Conservation (phyloP, 2,888 invertebrate genomes). For the Trachelus stipa region DNA sequence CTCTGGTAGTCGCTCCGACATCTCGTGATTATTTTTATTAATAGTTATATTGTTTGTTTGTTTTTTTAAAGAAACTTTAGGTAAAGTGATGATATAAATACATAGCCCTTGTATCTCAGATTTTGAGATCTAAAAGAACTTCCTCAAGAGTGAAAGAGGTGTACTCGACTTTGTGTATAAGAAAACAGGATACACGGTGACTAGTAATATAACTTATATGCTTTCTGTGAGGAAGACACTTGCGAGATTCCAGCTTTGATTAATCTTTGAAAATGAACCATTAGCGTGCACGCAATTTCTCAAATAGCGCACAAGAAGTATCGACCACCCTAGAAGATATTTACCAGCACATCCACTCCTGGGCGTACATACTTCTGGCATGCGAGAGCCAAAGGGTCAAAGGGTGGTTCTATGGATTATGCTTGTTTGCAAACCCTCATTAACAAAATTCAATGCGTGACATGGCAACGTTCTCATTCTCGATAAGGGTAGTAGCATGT, state of each 20-base stretch:
- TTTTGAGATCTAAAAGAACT: neutral
- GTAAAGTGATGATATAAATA: neutral
- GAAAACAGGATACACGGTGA: neutral
- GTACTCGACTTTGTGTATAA: neutral
- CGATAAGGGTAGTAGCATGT: neutral
- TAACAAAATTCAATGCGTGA: slow-evolving; percentile 5
- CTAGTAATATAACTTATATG: neutral
- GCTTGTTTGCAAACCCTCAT: slow-evolving; percentile 1
- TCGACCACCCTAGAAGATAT: neutral
- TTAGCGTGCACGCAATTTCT: neutral
- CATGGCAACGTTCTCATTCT: neutral
- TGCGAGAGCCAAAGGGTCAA: neutral
- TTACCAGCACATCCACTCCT: neutral
- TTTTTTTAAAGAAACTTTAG: neutral
- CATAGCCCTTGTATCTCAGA: neutral
- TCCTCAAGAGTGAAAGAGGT: neutral
- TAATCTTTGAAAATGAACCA: neutral
- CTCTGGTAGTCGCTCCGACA: neutral
- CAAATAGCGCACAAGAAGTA: neutral
- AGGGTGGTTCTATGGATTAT: neutral
- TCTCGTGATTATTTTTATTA: neutral
- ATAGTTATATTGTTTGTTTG: neutral
- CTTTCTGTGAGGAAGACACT: neutral
- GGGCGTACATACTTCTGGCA: neutral
- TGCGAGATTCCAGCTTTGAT: neutral